These are phyloP conservation scores for Pseudococcus longispinus DNA, from an alignment of 2,888 invertebrate species.

Conservation along the genomic window DNA sequence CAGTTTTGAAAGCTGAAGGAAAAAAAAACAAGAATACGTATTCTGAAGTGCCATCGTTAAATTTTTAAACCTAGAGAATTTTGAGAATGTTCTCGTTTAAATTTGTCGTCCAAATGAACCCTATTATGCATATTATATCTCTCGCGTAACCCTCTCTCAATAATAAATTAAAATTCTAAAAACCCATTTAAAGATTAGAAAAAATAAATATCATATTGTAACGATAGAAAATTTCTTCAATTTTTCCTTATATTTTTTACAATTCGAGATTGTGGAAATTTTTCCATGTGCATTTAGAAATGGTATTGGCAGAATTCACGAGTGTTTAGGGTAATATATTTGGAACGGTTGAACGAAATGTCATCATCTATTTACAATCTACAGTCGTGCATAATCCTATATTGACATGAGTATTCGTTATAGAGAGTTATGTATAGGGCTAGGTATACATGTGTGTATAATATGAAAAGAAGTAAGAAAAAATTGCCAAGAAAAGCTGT, in stretches of 20 bases:
- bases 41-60: neutral
- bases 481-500: neutral
- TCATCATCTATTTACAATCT: neutral
- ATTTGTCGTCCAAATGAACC: neutral
- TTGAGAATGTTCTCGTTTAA: neutral
- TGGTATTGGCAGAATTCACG: neutral
- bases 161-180: neutral
- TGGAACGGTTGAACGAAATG: neutral
- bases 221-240: neutral
- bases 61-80: neutral
- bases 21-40: neutral
- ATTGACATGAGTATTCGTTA: neutral
- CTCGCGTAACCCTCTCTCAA: neutral
- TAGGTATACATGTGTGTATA: neutral
- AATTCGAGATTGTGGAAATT: neutral
- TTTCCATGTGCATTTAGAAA: neutral
- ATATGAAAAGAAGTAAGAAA: neutral
- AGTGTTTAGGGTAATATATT: neutral
- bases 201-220: neutral
- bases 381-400: neutral
- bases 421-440: neutral
- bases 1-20: neutral
- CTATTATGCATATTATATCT: neutral
- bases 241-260: neutral
- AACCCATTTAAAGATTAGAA: conserved; percentile 14